Conservation (phyloP, 2,797 vertebrate genomes). For the Bradypodion pumilum region DNA sequence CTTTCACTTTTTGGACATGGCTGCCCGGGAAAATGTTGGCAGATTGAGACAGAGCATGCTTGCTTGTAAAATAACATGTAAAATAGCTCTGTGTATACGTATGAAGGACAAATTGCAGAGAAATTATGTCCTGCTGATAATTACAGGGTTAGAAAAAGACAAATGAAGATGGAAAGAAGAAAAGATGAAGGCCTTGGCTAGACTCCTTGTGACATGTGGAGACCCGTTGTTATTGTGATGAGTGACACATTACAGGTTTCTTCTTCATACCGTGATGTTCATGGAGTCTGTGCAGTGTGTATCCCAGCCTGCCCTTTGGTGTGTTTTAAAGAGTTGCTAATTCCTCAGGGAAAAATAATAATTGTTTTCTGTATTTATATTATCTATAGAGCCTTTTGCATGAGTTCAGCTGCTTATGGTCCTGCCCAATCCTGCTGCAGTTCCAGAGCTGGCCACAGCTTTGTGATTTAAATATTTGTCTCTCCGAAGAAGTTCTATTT, state of each 20-base stretch:
- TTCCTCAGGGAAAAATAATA: conserved; percentile 51
- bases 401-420: conserved; percentile 52
- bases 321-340: conserved; percentile 41
- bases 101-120: conserved; percentile 4
- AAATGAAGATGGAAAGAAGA: no score
- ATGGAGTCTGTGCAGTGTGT: conserved; percentile 44
- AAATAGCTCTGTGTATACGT: conserved; percentile 46
- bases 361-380: conserved; percentile 50
- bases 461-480: neutral
- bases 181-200: neutral
- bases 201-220: neutral
- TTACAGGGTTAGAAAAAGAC: neutral
- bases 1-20: conserved; percentile 64
- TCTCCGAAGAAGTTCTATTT: neutral
- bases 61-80: conserved; percentile 56
- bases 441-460: conserved; percentile 24
- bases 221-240: conserved; percentile 24
- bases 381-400: conserved; percentile 59
- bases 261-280: conserved; percentile 37
- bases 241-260: conserved; percentile 7
- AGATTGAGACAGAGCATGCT: conserved; percentile 1
- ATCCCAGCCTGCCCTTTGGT: conserved; percentile 42
- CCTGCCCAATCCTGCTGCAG: conserved; percentile 37
- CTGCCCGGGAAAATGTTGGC: conserved; percentile 42
- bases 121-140: conserved; percentile 21